Evolutionary conservation across 1,140 invertebrate species (phyloP), one percentile per base, ranked within the genome.

Genomic region (Macrotrachela quadricornifera): DNA sequence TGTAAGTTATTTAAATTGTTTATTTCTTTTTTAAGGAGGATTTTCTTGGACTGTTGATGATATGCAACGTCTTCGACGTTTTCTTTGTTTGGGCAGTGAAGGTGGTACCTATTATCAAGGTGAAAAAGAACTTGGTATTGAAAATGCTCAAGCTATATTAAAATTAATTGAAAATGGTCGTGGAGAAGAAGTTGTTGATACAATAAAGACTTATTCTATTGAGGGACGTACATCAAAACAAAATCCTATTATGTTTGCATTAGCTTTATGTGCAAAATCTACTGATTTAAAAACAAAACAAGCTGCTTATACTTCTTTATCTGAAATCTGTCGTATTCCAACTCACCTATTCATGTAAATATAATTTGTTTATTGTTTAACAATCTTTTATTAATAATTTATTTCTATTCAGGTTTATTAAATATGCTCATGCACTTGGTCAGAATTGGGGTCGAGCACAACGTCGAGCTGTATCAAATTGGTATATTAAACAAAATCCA

Each of bases 361-460:
- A 21, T 4, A 30, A 30, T 30, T 4, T 30, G 21, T 30, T 8
- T 30, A 4, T 30, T 30, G 2, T 30, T 30, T 30, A 74, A 75
- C 57, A 77, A 71, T 55, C 67, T 67, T 57, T 73, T 63, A 59
- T 67, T 70, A 64, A 60, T 73, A 58, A 71, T 68, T 59, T 64
- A 63, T n/a, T n/a, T 30, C 21, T 30, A 30, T 30, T 30, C 21
- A 50, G 65, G 64, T 12, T 40, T 21, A 42, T 36, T 14, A 49
- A 46, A 21, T 30, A 36, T 15, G 49, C 51, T 10, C 56, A 57
- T 15, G 47, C 53, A 10, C 12, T 30, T 10, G 37, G 41, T 16
- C n/a, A 51, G 41, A 42, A 58, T 57, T 78, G 75, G 72, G 78
- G 79, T 40, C 69, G 74, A 58, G 77, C 77, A 2, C 75, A 75